phyloP scores from a whole-genome alignment of 1,140 invertebrate genomes.

The Chironomus striatipennis region DNA sequence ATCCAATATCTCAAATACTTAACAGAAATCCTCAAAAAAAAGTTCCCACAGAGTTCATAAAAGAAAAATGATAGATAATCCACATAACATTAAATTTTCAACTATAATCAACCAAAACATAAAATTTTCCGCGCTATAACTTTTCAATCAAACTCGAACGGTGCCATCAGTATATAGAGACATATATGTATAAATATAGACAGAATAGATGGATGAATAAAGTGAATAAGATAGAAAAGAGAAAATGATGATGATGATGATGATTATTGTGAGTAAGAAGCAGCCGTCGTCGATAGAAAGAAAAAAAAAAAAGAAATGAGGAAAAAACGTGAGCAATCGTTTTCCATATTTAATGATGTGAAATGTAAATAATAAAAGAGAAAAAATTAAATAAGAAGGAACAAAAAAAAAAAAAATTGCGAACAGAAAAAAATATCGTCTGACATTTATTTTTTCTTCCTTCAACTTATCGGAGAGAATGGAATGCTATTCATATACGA shows the following conservation, averaged over 20 bases:
- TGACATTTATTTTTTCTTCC: neutral
- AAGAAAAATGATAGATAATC: neutral
- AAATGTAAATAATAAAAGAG: slow-evolving; percentile 7
- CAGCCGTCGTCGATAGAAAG: neutral
- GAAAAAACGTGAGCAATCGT: neutral
- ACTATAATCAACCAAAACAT: neutral
- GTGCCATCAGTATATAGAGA: neutral
- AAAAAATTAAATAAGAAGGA: too few relatives aligned
- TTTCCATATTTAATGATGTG: neutral
- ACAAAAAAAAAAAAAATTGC: neutral
- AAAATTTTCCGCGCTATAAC: slow-evolving; percentile 2
- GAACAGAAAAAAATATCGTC: neutral
- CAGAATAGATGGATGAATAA: too few relatives aligned
- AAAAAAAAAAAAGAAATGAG: neutral
- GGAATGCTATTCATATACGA: neutral
- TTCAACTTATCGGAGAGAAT: neutral
- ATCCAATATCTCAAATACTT: too few relatives aligned
- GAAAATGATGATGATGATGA: neutral
- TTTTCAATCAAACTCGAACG: neutral
- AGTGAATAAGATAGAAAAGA: neutral
- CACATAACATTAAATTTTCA: slow-evolving; percentile 14
- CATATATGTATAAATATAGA: too few relatives aligned
- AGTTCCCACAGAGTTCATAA: too few relatives aligned
- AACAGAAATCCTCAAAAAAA: too few relatives aligned
- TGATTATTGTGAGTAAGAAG: neutral